phyloP scores from a whole-genome alignment of 2,113 vertebrate genomes.

The Semicossyphus pulcher region DNA sequence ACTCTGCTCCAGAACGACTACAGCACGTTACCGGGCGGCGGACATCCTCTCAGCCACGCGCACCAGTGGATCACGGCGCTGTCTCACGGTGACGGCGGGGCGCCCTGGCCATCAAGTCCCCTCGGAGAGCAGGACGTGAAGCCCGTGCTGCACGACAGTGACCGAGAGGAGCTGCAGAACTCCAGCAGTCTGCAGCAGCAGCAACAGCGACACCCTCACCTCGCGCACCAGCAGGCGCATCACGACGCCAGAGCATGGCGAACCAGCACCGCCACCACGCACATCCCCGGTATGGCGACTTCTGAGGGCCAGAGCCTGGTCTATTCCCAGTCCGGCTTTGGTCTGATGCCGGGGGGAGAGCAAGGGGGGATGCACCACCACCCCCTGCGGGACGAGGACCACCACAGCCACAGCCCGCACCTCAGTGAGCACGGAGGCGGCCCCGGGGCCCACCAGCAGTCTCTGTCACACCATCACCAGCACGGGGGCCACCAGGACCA shows the following conservation, averaged over 20 bases:
- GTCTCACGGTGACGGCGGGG: constrained; percentile 91
- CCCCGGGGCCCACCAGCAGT: constrained; percentile 79
- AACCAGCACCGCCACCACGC: constrained; percentile 86
- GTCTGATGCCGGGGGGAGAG: constrained; percentile 87
- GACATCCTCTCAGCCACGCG: constrained; percentile 95
- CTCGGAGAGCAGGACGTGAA: constrained; percentile 95
- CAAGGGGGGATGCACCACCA: constrained; percentile 92
- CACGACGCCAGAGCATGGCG: constrained; percentile 91
- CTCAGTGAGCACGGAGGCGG: constrained; percentile 88
- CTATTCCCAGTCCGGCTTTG: constrained; percentile 92
- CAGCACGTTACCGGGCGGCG: constrained; percentile 89
- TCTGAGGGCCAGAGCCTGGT: constrained; percentile 90
- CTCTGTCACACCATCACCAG: constrained; percentile 84
- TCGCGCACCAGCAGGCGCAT: constrained; percentile 90
- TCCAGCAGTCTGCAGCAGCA: constrained; percentile 88
- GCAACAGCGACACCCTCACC: constrained; percentile 87
- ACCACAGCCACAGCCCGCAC: constrained; percentile 87
- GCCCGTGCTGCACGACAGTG: constrained; percentile 88
- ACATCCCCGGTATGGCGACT: constrained; percentile 91
- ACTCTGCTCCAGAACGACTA: constrained; percentile 90
- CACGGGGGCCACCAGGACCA: constrained; percentile 90
- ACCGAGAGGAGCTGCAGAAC: constrained; percentile 87
- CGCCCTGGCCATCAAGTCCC: constrained; percentile 91
- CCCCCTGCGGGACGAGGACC: constrained; percentile 89
- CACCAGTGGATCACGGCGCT: constrained; percentile 97